Base-by-base conservation (phyloP, 2,797 vertebrate species). In the Sebastes miniatus region DNA sequence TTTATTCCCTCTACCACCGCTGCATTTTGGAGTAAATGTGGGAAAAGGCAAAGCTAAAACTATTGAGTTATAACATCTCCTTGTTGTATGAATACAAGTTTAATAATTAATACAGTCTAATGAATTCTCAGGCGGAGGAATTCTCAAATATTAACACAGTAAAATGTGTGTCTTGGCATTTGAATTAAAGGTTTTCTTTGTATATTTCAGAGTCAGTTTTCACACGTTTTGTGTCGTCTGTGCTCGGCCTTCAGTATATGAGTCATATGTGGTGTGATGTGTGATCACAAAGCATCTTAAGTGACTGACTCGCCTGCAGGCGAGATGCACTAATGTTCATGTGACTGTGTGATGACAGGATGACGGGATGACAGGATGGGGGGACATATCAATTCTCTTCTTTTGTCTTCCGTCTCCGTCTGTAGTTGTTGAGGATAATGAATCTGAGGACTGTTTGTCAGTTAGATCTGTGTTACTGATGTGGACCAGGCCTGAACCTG, bases 271-370 rank as follows among this genome's bases (percentile, higher is more conserved):
- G 29, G 73, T 75, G 75, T 78, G 83, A 83, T 81, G 58, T 83
- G 70, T 67, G 83, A 81, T 76, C 79, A 83, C 82, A 86, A 83
- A 83, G 79, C 68, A 47, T 70, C 73, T 54, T 18, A 83, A 90
- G 87, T 58, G 80, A 59, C 29, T 67, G 79, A 82, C 52, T 27
- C 4, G 77, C 87, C 85, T 77, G 72, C 31, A 79, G 87, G 81
- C 85, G 7, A 72, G 80, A 58, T 25, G 67, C 50, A 16, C 73
- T 81, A 58, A 86, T 32, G 52, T 58, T 54, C 92, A 91, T 90
- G 88, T 91, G 92, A 90, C 86, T 73, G 50, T 69, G 56, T 32
- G 31, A 31, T 75, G 86, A 84, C 79, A 56, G 36, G 54, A 43
- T 36, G 68, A 73, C 63, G 54, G 75, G 25, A 66, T 50, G 63